Conservation (phyloP, 2,888 invertebrate genomes). For the Torymus texanus region DNA sequence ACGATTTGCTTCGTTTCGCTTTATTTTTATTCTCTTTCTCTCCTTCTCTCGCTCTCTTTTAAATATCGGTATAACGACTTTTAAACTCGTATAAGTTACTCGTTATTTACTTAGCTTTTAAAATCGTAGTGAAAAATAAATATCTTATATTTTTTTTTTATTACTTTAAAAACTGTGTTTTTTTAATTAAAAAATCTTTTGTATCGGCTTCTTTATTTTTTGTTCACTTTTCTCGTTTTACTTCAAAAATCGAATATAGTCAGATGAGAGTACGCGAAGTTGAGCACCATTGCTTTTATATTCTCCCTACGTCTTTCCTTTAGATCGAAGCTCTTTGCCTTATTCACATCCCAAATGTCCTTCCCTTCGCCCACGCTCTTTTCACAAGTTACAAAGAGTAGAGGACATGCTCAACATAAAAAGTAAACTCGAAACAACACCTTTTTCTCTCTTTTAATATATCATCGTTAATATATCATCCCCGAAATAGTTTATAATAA, state of each 20-base stretch:
- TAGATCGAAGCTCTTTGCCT: neutral
- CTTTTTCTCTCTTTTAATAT: neutral
- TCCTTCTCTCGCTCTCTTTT: constrained; percentile 13
- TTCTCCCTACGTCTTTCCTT: neutral
- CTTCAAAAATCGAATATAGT: constrained; percentile 30
- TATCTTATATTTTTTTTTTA: constrained; percentile 42
- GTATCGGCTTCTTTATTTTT: constrained; percentile 8
- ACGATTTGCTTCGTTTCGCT: constrained; percentile 30
- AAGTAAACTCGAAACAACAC: constrained; percentile 6
- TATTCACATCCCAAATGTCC: neutral
- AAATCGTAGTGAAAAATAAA: constrained; percentile 54
- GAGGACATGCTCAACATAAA: constrained; percentile 10
- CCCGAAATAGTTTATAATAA: constrained; percentile 31
- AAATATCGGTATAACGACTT: constrained; percentile 24
- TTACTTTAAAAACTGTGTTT: constrained; percentile 44
- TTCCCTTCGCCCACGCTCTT: constrained; percentile 2
- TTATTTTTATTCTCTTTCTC: neutral
- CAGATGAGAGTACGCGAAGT: constrained; percentile 28
- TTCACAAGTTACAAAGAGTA: constrained; percentile 12
- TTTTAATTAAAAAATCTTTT: constrained; percentile 41
- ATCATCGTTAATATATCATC: constrained; percentile 17
- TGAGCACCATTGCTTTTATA: constrained; percentile 40
- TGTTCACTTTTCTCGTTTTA: constrained; percentile 9
- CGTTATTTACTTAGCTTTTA: constrained; percentile 51
- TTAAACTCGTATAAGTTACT: constrained; percentile 51